Evolutionary conservation across 2,888 invertebrate species (phyloP).

Genomic region (Troides oblongomaculatus): DNA sequence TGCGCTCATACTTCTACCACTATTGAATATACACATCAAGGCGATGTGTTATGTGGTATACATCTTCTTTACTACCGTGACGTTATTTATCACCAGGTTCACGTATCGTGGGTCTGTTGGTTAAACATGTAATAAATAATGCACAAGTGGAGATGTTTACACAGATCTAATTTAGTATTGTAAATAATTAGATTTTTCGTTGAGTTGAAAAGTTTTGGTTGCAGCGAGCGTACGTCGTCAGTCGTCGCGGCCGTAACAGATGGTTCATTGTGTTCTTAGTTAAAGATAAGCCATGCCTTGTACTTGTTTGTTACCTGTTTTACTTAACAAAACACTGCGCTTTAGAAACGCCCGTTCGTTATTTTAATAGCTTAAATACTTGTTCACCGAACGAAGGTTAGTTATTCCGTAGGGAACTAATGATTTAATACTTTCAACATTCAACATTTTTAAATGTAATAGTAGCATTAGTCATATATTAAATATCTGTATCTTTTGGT

Average conservation of each 20-base stretch:
- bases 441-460: no score
- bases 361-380: not conserved
- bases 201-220: conserved; percentile 39
- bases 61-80: no score
- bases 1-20: no score
- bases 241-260: conserved; percentile 61
- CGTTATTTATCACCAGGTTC: no score
- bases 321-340: conserved; percentile 19
- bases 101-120: no score
- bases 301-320: conserved; percentile 27
- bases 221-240: conserved; percentile 63
- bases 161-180: conserved; percentile 4
- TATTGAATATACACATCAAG: no score
- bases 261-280: conserved; percentile 59
- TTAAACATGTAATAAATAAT: no score
- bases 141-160: not conserved
- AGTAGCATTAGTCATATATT: no score
- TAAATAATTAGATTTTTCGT: conserved; percentile 19
- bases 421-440: not conserved
- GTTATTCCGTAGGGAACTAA: not conserved
- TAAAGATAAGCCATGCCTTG: conserved; percentile 58
- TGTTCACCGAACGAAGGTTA: not conserved
- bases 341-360: not conserved
- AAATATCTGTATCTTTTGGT: no score
- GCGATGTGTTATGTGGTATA: no score